A percentile compares a stretch with the other conserved stretches of the same genome.
Evolutionary conservation across 2,888 invertebrate species (phyloP).

Genomic region (Yponomeuta evonymella): DNA sequence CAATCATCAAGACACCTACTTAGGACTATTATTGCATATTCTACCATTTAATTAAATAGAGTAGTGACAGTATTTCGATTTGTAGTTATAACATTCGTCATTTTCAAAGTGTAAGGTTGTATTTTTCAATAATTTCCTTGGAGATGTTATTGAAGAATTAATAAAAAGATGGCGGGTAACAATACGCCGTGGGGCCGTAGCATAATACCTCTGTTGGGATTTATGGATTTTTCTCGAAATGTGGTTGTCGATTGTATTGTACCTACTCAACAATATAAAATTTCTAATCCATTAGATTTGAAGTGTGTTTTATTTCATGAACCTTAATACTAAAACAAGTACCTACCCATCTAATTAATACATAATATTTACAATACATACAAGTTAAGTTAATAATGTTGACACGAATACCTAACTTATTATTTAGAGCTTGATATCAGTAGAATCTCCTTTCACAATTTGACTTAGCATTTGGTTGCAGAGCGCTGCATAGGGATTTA

Average conservation of each 20-base stretch:
- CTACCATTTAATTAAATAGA: constrained; percentile 55
- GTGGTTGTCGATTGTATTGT: constrained; percentile 60
- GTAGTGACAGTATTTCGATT: constrained; percentile 67
- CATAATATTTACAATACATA: not conserved
- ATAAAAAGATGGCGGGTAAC: not conserved
- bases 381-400: too few relatives aligned
- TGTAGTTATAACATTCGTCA: constrained; percentile 66
- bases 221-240: constrained; percentile 51
- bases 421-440: constrained; percentile 50
- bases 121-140: constrained; percentile 45
- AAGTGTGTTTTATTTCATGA: constrained; percentile 50
- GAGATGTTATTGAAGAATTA: not conserved
- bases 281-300: constrained; percentile 73
- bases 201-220: constrained; percentile 34
- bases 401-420: too few relatives aligned
- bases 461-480: constrained; percentile 95
- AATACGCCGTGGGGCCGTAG: not conserved
- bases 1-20: constrained; percentile 26
- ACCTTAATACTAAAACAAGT: constrained; percentile 1
- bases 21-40: constrained; percentile 61
- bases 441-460: constrained; percentile 77
- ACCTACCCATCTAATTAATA: not conserved
- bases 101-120: constrained; percentile 56
- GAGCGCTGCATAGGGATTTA: constrained; percentile 96
- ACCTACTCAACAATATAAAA: constrained; percentile 68